Percentiles rank a stretch among this genome's conserved stretches.
Conservation (phyloP, 2,113 vertebrate species). For the Carettochelys insculpta region DNA sequence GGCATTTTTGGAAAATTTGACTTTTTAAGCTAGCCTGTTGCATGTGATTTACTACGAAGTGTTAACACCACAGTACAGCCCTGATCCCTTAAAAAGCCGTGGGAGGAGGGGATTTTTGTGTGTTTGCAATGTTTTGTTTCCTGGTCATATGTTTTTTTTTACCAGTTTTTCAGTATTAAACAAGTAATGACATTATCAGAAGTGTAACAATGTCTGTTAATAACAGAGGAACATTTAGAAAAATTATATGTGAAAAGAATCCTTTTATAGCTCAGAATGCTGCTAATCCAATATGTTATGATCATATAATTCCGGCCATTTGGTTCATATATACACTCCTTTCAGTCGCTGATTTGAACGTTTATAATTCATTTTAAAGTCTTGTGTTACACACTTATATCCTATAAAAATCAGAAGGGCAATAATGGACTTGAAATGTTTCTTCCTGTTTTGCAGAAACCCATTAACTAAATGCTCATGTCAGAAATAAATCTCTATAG, state of each 20-base stretch:
- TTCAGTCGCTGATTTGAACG: not conserved
- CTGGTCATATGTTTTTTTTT: rapidly evolving
- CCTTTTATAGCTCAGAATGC: rapidly evolving
- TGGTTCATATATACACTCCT: not conserved
- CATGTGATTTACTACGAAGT: rapidly evolving
- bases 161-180: rapidly evolving
- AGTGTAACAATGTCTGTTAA: rapidly evolving
- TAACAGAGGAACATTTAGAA: rapidly evolving
- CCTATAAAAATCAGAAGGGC: not conserved
- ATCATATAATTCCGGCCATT: no score
- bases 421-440: not conserved
- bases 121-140: no score
- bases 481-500: not conserved
- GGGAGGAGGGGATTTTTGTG: no score
- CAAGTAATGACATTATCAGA: not conserved
- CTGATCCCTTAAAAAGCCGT: rapidly evolving
- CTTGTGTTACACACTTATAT: not conserved
- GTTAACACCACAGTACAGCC: not conserved
- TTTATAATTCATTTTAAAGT: not conserved
- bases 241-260: not conserved
- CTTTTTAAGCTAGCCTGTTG: no score
- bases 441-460: not conserved
- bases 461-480: not conserved
- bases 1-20: not conserved
- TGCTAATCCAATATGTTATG: no score